Base-by-base conservation (phyloP, 1,140 invertebrate species). In the Drosophila lacertosa region DNA sequence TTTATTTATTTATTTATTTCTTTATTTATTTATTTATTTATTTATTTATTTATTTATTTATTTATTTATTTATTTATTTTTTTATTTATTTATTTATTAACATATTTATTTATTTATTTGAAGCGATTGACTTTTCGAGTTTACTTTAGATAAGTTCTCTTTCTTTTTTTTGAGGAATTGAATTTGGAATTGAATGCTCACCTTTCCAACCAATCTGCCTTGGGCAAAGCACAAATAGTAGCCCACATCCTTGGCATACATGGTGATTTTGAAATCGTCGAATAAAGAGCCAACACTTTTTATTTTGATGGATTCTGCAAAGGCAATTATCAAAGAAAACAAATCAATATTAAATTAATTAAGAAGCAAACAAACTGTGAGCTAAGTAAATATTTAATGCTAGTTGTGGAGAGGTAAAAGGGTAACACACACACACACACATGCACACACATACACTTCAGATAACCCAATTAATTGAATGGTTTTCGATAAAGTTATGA, bases 401-500 rank as follows among this genome's bases (percentile, higher is more conserved):
- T 62, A 37, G 47, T 10, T 40, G 15, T 37, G 24, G 26, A 11
- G 26, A 4, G 9, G 1, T 11, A 2, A n/a, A n/a, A n/a, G 13
- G 22, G 3, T 4, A 10, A 1, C 24, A 26, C 1, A 26, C 2
- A 26, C 24, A 26, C 24, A 26, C 26, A 7, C 26, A 29, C 2
- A 45, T 4, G n/a, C 42, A 45, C 42, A 10, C 37, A 16, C 42
- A 24, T 11, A 71, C 70, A 80, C 81, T 84, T 64, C 44, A 82
- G 82, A 88, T 88, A 88, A 88, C 82, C 82, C 82, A 88, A 88
- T 88, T 89, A 88, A 89, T 78, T 82, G 78, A 88, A 89, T 88
- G 77, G 62, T 88, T 88, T 78, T 86, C 63, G 82, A 86, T 86
- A 86, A 82, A 88, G 82, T 88, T 81, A 64, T 77, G 77, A 88